These are phyloP conservation scores for Tinea trinotella DNA, from an alignment of 2,888 invertebrate genomes.

Conservation along the genomic window DNA sequence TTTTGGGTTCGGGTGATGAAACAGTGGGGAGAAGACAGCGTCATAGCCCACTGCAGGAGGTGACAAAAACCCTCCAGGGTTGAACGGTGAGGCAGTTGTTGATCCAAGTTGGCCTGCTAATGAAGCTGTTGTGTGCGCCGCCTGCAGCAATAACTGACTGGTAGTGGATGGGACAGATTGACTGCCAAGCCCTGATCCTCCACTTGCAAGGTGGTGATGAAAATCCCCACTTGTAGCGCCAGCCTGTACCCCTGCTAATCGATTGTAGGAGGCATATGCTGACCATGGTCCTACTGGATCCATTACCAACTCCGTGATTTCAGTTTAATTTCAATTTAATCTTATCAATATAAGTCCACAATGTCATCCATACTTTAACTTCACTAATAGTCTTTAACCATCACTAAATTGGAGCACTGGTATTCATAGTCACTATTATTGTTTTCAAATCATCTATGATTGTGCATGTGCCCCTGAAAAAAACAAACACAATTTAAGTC, in stretches of 20 bases:
- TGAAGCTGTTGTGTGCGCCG: conserved; percentile 73
- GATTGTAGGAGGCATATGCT: conserved; percentile 86
- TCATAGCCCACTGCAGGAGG: conserved; percentile 85
- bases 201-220: conserved; percentile 77
- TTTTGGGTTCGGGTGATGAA: conserved; percentile 84
- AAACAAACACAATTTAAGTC: conserved; percentile 3
- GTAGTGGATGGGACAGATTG: conserved; percentile 75
- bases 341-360: conserved; percentile 63
- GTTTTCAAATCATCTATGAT: not conserved
- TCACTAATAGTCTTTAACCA: conserved; percentile 28
- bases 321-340: conserved; percentile 53
- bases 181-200: conserved; percentile 64
- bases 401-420: conserved; percentile 50
- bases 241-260: conserved; percentile 80
- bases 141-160: conserved; percentile 78
- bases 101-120: conserved; percentile 76
- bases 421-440: conserved; percentile 36
- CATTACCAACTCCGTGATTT: conserved; percentile 77
- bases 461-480: conserved; percentile 2
- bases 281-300: conserved; percentile 94
- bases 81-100: conserved; percentile 76
- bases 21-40: conserved; percentile 85
- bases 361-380: conserved; percentile 65
- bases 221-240: conserved; percentile 78
- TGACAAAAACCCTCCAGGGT: conserved; percentile 81